Evolutionary conservation across 2,113 vertebrate genomes (phyloP).

Genomic region (Aegithalos caudatus): DNA sequence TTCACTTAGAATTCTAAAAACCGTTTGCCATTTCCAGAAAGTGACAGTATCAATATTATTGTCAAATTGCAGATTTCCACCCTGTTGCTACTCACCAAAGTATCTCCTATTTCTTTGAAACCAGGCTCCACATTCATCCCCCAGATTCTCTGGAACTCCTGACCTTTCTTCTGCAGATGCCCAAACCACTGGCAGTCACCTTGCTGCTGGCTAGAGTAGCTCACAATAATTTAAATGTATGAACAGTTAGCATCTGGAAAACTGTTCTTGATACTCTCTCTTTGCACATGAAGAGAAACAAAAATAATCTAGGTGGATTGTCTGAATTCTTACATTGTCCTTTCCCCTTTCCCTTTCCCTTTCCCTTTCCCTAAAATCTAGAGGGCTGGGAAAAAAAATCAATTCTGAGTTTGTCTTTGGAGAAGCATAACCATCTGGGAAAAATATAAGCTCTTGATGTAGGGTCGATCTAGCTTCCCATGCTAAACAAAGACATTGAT

Average conservation of each 20-base stretch:
- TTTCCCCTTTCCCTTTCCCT: neutral
- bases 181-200: neutral
- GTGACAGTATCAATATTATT: neutral
- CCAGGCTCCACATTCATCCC: neutral
- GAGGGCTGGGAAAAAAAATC: neutral
- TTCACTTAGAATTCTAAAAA: constrained; percentile 37
- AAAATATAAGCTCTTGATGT: neutral
- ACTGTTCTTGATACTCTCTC: neutral
- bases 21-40: constrained; percentile 13
- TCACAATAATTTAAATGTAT: neutral
- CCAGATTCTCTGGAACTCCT: neutral
- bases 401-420: neutral
- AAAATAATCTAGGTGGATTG: neutral
- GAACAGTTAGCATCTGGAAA: neutral
- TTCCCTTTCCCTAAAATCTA: neutral
- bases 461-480: neutral
- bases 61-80: neutral
- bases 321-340: neutral
- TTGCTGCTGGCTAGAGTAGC: neutral
- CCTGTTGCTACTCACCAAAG: neutral
- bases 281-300: neutral
- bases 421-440: neutral
- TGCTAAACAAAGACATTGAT: constrained; percentile 13
- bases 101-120: neutral
- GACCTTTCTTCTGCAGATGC: neutral